Evolutionary conservation across 2,113 vertebrate species (phyloP), one percentile per base, ranked within the genome.

Genomic region (Bostrychus sinensis): DNA sequence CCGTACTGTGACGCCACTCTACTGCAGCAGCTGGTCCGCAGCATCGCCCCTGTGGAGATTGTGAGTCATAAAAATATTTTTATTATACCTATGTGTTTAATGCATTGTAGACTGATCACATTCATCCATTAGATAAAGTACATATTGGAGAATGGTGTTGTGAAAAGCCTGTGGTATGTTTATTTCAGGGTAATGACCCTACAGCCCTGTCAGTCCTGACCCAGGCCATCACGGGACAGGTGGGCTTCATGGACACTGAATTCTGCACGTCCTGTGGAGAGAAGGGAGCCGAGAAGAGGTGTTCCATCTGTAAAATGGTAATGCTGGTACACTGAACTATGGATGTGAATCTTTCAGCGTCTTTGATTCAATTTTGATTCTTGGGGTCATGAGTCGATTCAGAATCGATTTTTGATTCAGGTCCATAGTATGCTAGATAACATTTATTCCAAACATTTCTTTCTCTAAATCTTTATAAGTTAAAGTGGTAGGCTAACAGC

Each of bases 201-300:
- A 97, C 96, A 4, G 97, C 97, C 13, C 91, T 99, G 76, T 97
- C 97, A 2, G 96, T 99, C 39, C 92, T 99, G 66, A 98, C 95
- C 13, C 97, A 99, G 87, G 96, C 96, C 13, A 95, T 98, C 83
- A 99, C 97, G 1, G 97, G 97, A 32, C 97, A 99, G 86, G 94
- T 99, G 48, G 97, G 96, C 19, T 98, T 99, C 81, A 92, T 97
- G 91, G 97, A 99, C 70, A 92, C 95, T 16, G 97, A 99, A 66
- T 98, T 98, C 82, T 99, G 97, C 51, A 97, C 95, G 1, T 91
- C 96, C 6, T 99, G 97, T 84, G 97, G 97, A 12, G 97, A 96
- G 84, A 98, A 98, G 23, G 96, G 96, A 63, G 97, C 97, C 0
- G 93, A 93, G 78, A 98, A 98, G 87, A 94, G 95, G 56, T 99